These are phyloP conservation scores for Parauchenoglanis ngamensis DNA, from an alignment of 2,797 vertebrate species.

Conservation along the genomic window DNA sequence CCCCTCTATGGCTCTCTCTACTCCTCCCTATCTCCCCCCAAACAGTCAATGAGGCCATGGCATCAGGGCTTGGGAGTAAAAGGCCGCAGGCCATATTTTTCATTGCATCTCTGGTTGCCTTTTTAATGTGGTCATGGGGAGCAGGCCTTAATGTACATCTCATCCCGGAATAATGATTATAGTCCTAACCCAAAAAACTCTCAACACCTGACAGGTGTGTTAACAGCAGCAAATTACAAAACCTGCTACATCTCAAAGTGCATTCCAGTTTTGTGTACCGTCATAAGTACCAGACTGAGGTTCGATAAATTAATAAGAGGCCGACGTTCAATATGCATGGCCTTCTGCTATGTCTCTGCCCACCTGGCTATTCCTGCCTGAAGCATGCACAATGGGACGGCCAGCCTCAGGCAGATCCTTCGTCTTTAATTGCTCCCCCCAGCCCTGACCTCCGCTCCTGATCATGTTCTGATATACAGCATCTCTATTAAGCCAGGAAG, in stretches of 20 bases:
- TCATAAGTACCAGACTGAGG: constrained; percentile 24
- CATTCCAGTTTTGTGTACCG: background rate
- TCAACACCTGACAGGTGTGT: background rate
- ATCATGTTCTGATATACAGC: constrained; percentile 77
- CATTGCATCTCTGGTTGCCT: constrained; percentile 63
- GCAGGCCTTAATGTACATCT: constrained; percentile 43
- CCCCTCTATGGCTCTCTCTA: constrained; percentile 37
- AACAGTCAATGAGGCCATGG: constrained; percentile 71
- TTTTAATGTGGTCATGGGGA: constrained; percentile 65
- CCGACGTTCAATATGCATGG: constrained; percentile 62
- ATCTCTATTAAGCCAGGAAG: constrained; percentile 80
- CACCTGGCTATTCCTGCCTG: constrained; percentile 65
- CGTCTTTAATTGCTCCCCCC: constrained; percentile 78
- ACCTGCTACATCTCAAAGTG: constrained; percentile 22
- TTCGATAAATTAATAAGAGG: constrained; percentile 67
- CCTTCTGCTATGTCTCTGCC: constrained; percentile 61
- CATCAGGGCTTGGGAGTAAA: constrained; percentile 60
- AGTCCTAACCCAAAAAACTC: background rate
- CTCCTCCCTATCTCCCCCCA: constrained; percentile 45
- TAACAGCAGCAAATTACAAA: background rate
- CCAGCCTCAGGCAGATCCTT: constrained; percentile 68
- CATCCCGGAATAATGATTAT: constrained; percentile 32
- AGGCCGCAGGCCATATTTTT: constrained; percentile 74
- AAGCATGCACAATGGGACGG: constrained; percentile 64
- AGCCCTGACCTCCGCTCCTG: constrained; percentile 79